Evolutionary conservation across 2,888 invertebrate genomes (phyloP).

Genomic region (Noctua comes): DNA sequence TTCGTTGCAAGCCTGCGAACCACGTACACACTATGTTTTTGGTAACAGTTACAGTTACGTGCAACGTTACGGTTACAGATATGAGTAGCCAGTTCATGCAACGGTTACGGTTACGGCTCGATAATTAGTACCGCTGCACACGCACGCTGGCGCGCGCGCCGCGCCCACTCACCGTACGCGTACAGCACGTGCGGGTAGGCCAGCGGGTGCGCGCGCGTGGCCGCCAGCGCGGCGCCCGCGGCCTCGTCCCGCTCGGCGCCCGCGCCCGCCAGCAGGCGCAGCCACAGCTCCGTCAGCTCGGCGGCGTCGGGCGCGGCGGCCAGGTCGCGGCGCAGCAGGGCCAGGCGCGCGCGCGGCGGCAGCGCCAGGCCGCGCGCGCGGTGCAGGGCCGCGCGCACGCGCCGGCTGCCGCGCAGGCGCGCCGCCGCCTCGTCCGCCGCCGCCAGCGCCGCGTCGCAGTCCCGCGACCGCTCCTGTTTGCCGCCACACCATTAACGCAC

Average conservation of each 20-base stretch:
- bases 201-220: slow-evolving; percentile 62
- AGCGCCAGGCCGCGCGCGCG: slow-evolving; percentile 65
- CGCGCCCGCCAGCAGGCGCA: slow-evolving; percentile 69
- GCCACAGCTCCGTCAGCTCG: slow-evolving; percentile 62
- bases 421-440: slow-evolving; percentile 64
- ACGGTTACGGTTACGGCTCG: too few relatives aligned
- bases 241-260: slow-evolving; percentile 49
- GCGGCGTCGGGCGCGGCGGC: slow-evolving; percentile 51
- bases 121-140: slow-evolving; percentile 62
- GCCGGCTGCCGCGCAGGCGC: slow-evolving; percentile 48
- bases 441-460: slow-evolving; percentile 60
- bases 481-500: neutral
- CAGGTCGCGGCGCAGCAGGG: slow-evolving; percentile 59
- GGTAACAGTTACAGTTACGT: too few relatives aligned
- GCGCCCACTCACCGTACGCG: slow-evolving; percentile 74
- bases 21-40: too few relatives aligned
- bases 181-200: slow-evolving; percentile 78
- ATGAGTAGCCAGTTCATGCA: too few relatives aligned
- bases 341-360: slow-evolving; percentile 41
- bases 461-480: slow-evolving; percentile 70
- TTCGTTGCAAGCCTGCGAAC: too few relatives aligned
- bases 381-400: slow-evolving; percentile 62
- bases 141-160: slow-evolving; percentile 63
- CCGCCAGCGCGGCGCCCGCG: slow-evolving; percentile 64
- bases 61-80: too few relatives aligned